Percentiles rank a stretch among this genome's conserved stretches.
Conservation (phyloP, 37 sponge, comb jelly and placozoan genomes). For the Haliclona indistincta region DNA sequence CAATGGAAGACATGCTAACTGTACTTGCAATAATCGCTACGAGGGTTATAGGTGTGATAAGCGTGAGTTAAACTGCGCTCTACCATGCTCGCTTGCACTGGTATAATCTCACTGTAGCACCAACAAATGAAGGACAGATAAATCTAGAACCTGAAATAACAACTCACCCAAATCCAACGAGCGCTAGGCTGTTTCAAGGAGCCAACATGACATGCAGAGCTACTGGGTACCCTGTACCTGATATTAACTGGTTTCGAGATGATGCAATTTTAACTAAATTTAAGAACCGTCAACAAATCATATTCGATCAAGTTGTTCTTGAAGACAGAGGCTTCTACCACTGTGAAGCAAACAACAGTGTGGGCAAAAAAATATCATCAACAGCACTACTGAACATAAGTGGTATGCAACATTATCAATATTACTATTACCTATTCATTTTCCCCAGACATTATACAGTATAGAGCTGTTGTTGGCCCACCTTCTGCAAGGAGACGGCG, state of each 20-base stretch:
- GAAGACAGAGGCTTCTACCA: background rate
- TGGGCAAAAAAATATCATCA: background rate
- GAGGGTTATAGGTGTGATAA: too few species aligned
- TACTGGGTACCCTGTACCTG: conserved; percentile 1
- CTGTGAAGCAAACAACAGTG: background rate
- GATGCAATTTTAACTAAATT: background rate
- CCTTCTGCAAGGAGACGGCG: too few species aligned
- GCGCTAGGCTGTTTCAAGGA: background rate
- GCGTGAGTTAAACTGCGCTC: too few species aligned
- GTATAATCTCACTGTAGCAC: too few species aligned
- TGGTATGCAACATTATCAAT: background rate
- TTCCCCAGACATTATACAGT: background rate
- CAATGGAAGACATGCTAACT: too few species aligned
- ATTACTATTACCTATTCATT: background rate
- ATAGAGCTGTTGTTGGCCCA: too few species aligned
- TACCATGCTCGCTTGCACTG: background rate
- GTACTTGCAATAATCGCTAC: too few species aligned
- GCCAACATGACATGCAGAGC: background rate
- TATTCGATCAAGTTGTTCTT: background rate
- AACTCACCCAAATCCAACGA: background rate
- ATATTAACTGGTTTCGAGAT: background rate
- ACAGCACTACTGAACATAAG: background rate
- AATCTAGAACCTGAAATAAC: too few species aligned
- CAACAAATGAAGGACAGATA: too few species aligned
- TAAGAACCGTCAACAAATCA: too few species aligned